Evolutionary conservation across 2,797 vertebrate species (phyloP).

Genomic region (Hemitrygon akajei): DNA sequence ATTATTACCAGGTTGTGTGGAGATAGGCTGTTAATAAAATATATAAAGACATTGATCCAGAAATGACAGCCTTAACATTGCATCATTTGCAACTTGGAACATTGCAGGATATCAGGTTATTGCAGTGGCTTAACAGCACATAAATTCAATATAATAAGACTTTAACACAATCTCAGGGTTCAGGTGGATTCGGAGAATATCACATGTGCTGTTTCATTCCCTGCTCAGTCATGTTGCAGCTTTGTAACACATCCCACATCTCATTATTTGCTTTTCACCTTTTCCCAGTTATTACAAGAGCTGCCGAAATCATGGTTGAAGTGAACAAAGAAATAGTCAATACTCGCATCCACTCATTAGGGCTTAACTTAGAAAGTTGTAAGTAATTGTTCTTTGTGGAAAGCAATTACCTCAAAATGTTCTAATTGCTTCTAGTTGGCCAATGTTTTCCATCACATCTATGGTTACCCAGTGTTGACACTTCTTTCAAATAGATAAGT

Average conservation of each 20-base stretch:
- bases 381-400: neutral
- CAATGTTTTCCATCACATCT: neutral
- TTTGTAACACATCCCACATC: constrained; percentile 2
- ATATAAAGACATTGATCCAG: neutral
- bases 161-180: constrained; percentile 12
- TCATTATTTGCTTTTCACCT: neutral
- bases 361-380: neutral
- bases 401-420: neutral
- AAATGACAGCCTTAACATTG: neutral
- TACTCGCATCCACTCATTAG: neutral
- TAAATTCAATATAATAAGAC: neutral
- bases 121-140: neutral
- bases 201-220: neutral
- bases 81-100: neutral
- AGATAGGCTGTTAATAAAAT: neutral
- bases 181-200: neutral
- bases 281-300: neutral
- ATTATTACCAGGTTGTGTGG: neutral
- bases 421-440: constrained; percentile 10
- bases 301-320: neutral
- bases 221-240: neutral
- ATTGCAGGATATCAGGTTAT: neutral
- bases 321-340: neutral
- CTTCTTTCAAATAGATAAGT: constrained; percentile 7
- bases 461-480: constrained; percentile 18